Base-by-base conservation (phyloP, 2,888 invertebrate species). In the Dryobotodes eremita region DNA sequence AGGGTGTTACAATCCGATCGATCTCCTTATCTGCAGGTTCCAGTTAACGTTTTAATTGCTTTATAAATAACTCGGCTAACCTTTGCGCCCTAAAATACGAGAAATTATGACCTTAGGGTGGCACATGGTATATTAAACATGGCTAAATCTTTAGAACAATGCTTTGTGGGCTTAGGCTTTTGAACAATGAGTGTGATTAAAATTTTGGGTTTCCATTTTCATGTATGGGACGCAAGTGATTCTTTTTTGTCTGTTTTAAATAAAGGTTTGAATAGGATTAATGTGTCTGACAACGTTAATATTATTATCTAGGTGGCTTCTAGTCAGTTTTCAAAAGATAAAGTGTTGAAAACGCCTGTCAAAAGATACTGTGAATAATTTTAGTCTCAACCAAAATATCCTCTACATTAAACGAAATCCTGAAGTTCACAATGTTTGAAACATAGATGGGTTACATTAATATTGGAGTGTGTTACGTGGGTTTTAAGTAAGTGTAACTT, bases 31-130 rank as follows among this genome's bases (percentile, higher is more conserved):
- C 95, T 92, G 85, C 92, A 87, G 90, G 90, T 92, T 89, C 90
- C 96, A 94, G 94, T 92, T 93, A 91, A 91, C 91, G 93, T 95
- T 96, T 95, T 95, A 96, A 97, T 96, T 95, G 96, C 94, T 96
- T 95, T 96, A 96, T 96, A 96, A 97, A 96, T 96, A 96, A 96
- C 95, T 94, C 89, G 90, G 92, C 91, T 92, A 92, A 95, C 95
- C 95, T 95, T 94, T 93, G 89, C 84, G 86, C 89, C 90, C 91
- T 88, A 88, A 88, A 89, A 89, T 89, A 90, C 91, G 92, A 93
- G 92, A 92, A 94, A 92, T 95, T 95, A 96, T 94, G 95, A 94
- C 95, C 95, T 93, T 91, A 90, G 94, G 94, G 94, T 90, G 92
- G 91, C 91, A 88, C 89, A 86, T 88, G 90, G 90, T 89, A 89